These are phyloP conservation scores for Notoglanidium macrostoma DNA, from an alignment of 2,797 vertebrate species.

Conservation along the genomic window DNA sequence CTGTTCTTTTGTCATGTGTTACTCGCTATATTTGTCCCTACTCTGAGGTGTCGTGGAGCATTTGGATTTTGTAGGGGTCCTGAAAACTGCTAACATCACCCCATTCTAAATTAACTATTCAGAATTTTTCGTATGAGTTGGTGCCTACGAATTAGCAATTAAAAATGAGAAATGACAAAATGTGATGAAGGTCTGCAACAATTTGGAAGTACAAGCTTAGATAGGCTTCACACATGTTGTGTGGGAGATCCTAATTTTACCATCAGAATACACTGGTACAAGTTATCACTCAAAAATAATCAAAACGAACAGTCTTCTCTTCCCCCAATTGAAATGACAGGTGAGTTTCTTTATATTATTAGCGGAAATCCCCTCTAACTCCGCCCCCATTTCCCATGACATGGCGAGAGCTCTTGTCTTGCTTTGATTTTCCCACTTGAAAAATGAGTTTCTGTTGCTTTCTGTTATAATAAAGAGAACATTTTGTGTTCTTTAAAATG, in stretches of 20 bases:
- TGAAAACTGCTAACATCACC: not conserved
- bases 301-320: not conserved
- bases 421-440: not conserved
- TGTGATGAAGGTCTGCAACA: conserved; percentile 19
- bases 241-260: not conserved
- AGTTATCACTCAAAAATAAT: not conserved
- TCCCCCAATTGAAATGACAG: not conserved
- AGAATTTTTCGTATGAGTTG: not conserved
- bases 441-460: not conserved
- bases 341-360: not conserved
- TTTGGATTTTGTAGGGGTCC: not conserved
- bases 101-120: too few species aligned
- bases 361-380: too few species aligned
- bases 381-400: too few species aligned
- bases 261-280: not conserved
- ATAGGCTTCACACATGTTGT: conserved; percentile 14
- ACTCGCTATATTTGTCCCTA: not conserved
- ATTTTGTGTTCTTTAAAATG: not conserved
- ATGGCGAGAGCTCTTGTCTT: not conserved
- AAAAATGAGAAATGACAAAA: not conserved
- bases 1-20: conserved; percentile 29
- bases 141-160: not conserved
- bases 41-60: not conserved
- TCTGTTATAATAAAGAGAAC: not conserved
- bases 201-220: conserved; percentile 19